phyloP scores from a whole-genome alignment of 2,113 vertebrate species.

The Lutjanus erythropterus region DNA sequence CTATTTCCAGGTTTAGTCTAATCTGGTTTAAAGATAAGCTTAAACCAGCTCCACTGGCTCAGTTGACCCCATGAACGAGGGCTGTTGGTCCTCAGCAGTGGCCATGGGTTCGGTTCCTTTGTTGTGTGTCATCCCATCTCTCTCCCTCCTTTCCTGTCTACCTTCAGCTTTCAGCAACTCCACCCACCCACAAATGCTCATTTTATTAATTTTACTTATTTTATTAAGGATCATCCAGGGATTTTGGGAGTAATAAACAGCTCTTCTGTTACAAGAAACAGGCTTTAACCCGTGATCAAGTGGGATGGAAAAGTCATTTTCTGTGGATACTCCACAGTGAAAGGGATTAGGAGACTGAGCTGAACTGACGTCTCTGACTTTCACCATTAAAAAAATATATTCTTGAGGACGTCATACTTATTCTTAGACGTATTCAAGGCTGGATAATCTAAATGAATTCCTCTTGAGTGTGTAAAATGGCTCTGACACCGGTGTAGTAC shows the following conservation, averaged over 20 bases:
- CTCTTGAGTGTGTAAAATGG: conserved; percentile 8
- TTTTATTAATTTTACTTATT: too few relatives aligned
- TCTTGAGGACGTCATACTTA: conserved; percentile 2
- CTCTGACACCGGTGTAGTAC: background rate
- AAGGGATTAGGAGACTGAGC: background rate
- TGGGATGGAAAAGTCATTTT: background rate
- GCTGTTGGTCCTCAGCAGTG: too few relatives aligned
- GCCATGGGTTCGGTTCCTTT: too few relatives aligned
- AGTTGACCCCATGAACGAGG: too few relatives aligned
- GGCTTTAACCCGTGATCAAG: background rate
- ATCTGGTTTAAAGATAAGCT: too few relatives aligned
- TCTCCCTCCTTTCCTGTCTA: too few relatives aligned
- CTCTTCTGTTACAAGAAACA: background rate
- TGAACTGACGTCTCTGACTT: background rate
- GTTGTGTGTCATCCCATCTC: too few relatives aligned
- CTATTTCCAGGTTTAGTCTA: too few relatives aligned
- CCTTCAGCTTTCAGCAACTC: too few relatives aligned
- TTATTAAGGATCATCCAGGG: too few relatives aligned
- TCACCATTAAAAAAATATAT: conserved; percentile 4
- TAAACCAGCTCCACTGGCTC: too few relatives aligned
- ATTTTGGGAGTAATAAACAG: background rate
- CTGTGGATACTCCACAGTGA: background rate
- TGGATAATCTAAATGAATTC: conserved; percentile 1
- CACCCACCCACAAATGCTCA: too few relatives aligned
- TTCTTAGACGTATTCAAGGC: background rate